A percentile compares a stretch with the other conserved stretches of the same genome.
phyloP scores from a whole-genome alignment of 2,888 invertebrate species.

The Timandra comae region DNA sequence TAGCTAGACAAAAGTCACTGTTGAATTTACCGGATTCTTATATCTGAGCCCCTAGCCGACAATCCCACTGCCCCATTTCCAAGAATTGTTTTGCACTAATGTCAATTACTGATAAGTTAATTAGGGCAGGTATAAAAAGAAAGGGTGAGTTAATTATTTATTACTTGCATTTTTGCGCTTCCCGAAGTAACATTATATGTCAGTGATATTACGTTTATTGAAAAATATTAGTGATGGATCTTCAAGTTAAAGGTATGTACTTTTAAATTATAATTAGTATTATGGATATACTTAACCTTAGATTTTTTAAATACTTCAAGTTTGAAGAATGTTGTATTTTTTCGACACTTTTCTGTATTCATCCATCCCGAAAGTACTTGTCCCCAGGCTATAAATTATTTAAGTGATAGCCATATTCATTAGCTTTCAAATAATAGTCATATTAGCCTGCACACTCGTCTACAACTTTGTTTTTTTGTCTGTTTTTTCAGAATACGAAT shows the following conservation, averaged over 20 bases:
- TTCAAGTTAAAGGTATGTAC: not conserved
- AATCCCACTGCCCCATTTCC: too few relatives aligned
- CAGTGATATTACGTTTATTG: too few relatives aligned
- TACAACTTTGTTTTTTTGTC: slow-evolving; percentile 2
- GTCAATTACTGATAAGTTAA: too few relatives aligned
- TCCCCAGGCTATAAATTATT: not conserved
- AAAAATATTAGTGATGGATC: too few relatives aligned
- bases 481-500: slow-evolving; percentile 3
- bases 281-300: not conserved
- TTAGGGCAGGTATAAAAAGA: too few relatives aligned
- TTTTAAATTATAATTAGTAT: not conserved
- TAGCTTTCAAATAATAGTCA: slow-evolving; percentile 1
- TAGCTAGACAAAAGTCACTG: too few relatives aligned
- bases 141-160: too few relatives aligned
- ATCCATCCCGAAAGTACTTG: not conserved
- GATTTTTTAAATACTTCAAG: slow-evolving; percentile 1
- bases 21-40: too few relatives aligned
- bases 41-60: too few relatives aligned
- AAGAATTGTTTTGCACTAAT: too few relatives aligned
- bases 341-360: not conserved
- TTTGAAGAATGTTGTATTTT: slow-evolving; percentile 1
- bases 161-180: too few relatives aligned
- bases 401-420: not conserved
- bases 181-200: too few relatives aligned
- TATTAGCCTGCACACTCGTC: slow-evolving; percentile 2